Base-by-base conservation (phyloP, 2,113 vertebrate species). In the Urocolius indicus region DNA sequence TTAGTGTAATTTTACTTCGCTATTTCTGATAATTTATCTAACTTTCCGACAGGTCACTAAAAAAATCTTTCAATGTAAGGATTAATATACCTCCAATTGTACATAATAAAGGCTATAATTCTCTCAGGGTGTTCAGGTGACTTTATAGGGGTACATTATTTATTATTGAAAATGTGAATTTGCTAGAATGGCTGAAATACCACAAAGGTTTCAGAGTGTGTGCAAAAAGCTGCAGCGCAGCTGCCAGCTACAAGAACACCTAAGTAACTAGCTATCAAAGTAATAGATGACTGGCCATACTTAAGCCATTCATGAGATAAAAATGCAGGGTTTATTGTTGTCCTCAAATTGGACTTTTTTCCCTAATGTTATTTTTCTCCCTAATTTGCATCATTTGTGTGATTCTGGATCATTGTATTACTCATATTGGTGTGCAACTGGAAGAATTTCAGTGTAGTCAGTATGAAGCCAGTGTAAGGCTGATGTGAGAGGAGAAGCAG, bases 11-110 rank as follows among this genome's bases (percentile, higher is more conserved):
- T 86, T 90, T 94, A 91, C 71, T 85, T 94, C 88, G 89, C 90
- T 95, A 58, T 96, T 94, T 95, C 93, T 93, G 92, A 94, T 92
- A 92, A 97, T 93, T 95, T 87, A 93, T 93, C 89, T 95, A 91
- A 84, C 84, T 96, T 95, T 87, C 89, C 4, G 93, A 93, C 89
- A 92, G 87, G 63, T 95, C 83, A 93, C 90, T 94, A 80, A 86
- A 96, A 96, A 96, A 94, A 89, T 92, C 49, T 92, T 94, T 96
- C 95, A 85, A 87, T 84, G 52, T 62, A 83, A 95, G 72, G 41
- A 95, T 96, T 87, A 96, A 83, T 96, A 74, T 82, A 90, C 95
- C 89, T 87, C 92, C 65, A 74, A 90, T 85, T 96, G 87, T 95
- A 90, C 71, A 93, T 82, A 87, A 92, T 89, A 95, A 94, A 96